A percentile compares a stretch with the other conserved stretches of the same genome.
Evolutionary conservation across 1,140 invertebrate genomes (phyloP).

Genomic region (Metopolophium dirhodum): DNA sequence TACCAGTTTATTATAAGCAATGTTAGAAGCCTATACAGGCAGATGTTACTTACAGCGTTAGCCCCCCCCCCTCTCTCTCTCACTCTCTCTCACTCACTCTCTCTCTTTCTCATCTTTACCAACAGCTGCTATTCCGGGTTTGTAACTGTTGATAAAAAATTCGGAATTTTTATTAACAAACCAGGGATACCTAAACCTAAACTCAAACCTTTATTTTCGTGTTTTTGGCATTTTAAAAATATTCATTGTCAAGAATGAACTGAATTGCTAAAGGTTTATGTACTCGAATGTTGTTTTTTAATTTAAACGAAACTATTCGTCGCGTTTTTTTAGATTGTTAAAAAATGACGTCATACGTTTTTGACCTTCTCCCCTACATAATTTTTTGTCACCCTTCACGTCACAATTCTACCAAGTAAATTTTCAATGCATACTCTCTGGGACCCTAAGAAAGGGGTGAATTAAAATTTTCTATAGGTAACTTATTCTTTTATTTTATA

Average conservation of each 20-base stretch:
- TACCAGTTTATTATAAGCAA: slow-evolving; percentile 38
- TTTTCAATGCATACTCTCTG: not conserved
- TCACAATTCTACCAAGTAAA: not conserved
- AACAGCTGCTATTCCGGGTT: slow-evolving; percentile 48
- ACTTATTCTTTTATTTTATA: not conserved
- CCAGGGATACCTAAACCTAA: slow-evolving; percentile 50
- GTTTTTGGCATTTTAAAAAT: not conserved
- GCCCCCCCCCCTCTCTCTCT: not conserved
- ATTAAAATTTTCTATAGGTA: not conserved
- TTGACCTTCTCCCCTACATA: not conserved
- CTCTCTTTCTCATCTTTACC: slow-evolving; percentile 14
- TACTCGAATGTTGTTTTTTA: not conserved
- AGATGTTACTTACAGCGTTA: slow-evolving; percentile 50
- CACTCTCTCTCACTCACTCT: no score
- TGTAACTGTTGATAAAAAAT: slow-evolving; percentile 36
- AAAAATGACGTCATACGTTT: not conserved
- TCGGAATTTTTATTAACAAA: slow-evolving; percentile 4
- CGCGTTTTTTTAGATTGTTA: not conserved
- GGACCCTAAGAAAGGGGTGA: not conserved
- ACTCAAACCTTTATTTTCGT: not conserved
- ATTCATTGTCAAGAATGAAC: not conserved
- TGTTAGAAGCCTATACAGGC: slow-evolving; percentile 35
- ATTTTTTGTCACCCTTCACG: not conserved
- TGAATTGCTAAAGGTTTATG: not conserved
- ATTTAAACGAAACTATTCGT: not conserved